A percentile compares a stretch with the other conserved stretches of the same genome.
Evolutionary conservation across 1,140 invertebrate genomes (phyloP).

Genomic region (Tribolium madens): DNA sequence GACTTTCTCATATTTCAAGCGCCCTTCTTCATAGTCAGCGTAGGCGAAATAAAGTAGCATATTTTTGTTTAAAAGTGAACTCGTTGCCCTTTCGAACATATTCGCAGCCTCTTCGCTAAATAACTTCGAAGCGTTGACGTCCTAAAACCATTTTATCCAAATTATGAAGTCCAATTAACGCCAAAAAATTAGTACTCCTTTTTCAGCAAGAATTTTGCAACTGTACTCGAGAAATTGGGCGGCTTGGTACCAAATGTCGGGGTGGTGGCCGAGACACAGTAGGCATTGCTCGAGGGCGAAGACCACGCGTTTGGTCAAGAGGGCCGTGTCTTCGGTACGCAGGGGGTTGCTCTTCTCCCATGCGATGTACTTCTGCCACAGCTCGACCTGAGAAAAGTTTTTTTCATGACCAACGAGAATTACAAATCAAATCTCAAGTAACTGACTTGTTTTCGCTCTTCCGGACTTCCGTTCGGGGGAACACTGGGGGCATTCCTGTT

Average conservation of each 20-base stretch:
- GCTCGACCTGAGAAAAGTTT: slow-evolving; percentile 78
- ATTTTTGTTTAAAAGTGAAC: slow-evolving; percentile 88
- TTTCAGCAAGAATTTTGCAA: slow-evolving; percentile 91
- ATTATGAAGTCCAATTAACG: neutral
- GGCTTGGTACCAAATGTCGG: slow-evolving; percentile 99
- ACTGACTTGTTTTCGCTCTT: slow-evolving; percentile 92
- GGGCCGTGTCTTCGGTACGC: slow-evolving; percentile 92
- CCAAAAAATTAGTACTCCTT: slow-evolving; percentile 76
- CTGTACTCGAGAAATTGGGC: slow-evolving; percentile 96
- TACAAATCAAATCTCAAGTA: neutral
- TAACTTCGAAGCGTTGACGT: slow-evolving; percentile 89
- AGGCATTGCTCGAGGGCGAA: slow-evolving; percentile 99
- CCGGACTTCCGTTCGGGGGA: slow-evolving; percentile 89
- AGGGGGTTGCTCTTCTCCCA: slow-evolving; percentile 98
- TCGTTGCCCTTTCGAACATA: slow-evolving; percentile 94
- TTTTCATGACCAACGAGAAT: too few relatives aligned
- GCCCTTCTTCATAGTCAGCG: slow-evolving; percentile 98
- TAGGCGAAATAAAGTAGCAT: slow-evolving; percentile 97
- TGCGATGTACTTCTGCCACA: slow-evolving; percentile 99
- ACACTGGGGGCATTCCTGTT: slow-evolving; percentile 95
- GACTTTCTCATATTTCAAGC: slow-evolving; percentile 97
- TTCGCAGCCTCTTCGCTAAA: slow-evolving; percentile 95
- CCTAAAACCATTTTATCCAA: slow-evolving; percentile 69
- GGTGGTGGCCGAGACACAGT: slow-evolving; percentile 95
- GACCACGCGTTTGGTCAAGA: slow-evolving; percentile 94